Evolutionary conservation across 2,797 vertebrate species (phyloP).

Genomic region (Pterois miles): DNA sequence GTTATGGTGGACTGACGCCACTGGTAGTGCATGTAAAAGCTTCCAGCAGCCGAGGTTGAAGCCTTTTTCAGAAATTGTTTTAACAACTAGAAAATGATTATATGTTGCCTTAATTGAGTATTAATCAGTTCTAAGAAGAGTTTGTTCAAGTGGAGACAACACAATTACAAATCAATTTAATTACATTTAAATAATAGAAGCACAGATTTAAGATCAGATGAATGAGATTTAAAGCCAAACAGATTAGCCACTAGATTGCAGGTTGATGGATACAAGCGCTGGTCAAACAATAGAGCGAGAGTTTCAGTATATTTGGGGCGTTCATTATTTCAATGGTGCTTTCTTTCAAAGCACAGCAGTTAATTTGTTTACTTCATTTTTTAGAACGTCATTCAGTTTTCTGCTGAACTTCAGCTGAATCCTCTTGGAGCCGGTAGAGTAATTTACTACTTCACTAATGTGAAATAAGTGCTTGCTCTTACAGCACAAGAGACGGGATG

Average conservation of each 20-base stretch:
- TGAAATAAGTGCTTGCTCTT: neutral
- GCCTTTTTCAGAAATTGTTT: slow-evolving; percentile 2
- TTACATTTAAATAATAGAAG: neutral
- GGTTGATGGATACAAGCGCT: neutral
- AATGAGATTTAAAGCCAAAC: neutral
- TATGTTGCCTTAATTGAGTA: neutral
- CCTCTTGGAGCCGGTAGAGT: neutral
- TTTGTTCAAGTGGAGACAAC: neutral
- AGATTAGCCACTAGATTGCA: neutral
- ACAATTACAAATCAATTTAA: neutral
- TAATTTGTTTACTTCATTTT: neutral
- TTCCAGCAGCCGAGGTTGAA: slow-evolving; percentile 30
- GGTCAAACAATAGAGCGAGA: neutral
- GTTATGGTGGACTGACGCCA: slow-evolving; percentile 53
- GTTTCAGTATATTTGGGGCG: neutral
- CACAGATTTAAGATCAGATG: neutral
- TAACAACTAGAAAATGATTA: slow-evolving; percentile 8
- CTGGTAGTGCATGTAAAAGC: slow-evolving; percentile 20
- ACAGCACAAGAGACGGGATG: neutral
- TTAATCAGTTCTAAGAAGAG: neutral
- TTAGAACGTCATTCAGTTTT: neutral
- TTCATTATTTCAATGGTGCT: neutral
- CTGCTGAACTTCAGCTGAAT: neutral
- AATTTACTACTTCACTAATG: neutral
- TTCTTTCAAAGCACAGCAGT: no score